Evolutionary conservation across 1,140 invertebrate species (phyloP).

Genomic region (Tribolium madens): DNA sequence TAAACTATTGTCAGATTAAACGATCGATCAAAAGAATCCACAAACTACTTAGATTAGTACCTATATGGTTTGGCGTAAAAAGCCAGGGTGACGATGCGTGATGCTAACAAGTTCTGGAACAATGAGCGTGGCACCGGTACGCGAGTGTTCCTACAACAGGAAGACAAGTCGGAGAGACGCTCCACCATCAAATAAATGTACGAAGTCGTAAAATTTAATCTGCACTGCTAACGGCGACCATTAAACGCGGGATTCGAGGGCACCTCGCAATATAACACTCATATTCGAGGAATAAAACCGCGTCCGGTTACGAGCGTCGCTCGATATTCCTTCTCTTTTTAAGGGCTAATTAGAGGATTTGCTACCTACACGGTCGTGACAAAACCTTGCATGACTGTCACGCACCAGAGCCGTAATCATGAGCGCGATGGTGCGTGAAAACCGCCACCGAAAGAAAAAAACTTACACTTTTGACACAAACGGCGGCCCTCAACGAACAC

Average conservation of each 20-base stretch:
- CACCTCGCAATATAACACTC: conserved; percentile 1
- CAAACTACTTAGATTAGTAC: no score
- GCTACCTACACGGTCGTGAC: not conserved
- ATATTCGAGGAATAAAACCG: conserved; percentile 1
- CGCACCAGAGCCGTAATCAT: not conserved
- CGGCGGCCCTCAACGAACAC: not conserved
- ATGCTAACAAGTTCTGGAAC: not conserved
- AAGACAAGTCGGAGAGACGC: not conserved
- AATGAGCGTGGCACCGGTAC: not conserved
- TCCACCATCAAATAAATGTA: conserved; percentile 12
- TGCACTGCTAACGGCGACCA: conserved; percentile 8
- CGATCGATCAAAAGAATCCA: no score
- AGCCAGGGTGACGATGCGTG: not conserved
- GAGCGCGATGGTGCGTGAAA: conserved; percentile 3
- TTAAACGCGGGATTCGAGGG: conserved; percentile 14
- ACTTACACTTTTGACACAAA: not conserved
- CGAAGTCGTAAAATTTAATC: conserved; percentile 26
- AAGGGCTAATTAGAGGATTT: conserved; percentile 19
- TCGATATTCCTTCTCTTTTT: conserved; percentile 1
- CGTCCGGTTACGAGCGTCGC: not conserved
- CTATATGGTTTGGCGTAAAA: no score
- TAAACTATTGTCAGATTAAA: no score
- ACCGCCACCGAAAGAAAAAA: not conserved
- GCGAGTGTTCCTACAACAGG: not conserved
- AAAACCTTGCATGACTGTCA: not conserved